A percentile compares a stretch with the other conserved stretches of the same genome.
phyloP scores from a whole-genome alignment of 2,113 vertebrate species.

The Callaeas wilsoni region DNA sequence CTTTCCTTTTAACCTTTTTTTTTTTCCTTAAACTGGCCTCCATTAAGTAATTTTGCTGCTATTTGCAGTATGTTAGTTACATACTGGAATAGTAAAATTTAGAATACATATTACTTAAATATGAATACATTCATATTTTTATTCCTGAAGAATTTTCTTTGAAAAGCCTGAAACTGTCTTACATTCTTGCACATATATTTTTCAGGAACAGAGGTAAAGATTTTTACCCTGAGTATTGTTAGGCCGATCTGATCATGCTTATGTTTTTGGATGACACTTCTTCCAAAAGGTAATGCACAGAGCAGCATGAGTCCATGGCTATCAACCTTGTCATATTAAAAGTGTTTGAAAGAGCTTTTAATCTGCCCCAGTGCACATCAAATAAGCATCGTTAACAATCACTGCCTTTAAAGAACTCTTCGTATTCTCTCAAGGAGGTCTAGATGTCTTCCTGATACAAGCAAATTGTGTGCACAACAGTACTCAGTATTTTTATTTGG shows the following conservation, averaged over 20 bases:
- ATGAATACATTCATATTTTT: background rate
- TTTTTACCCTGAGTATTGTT: background rate
- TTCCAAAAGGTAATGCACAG: background rate
- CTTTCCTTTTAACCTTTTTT: background rate
- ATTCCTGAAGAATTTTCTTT: background rate
- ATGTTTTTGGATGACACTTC: background rate
- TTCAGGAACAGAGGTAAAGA: background rate
- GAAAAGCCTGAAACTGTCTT: background rate
- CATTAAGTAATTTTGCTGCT: background rate
- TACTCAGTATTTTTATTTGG: background rate
- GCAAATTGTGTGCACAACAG: background rate
- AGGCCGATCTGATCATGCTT: background rate
- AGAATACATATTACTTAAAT: background rate
- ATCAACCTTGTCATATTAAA: background rate
- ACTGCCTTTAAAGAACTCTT: background rate
- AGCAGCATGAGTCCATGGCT: background rate
- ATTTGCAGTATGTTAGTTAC: background rate
- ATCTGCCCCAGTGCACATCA: background rate
- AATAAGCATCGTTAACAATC: background rate
- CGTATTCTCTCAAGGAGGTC: background rate
- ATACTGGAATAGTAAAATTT: background rate
- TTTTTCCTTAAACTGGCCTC: background rate
- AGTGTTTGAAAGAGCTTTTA: background rate
- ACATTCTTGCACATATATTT: background rate
- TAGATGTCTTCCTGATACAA: background rate